phyloP scores from a whole-genome alignment of 2,113 vertebrate species.

The Megaleporinus macrocephalus region DNA sequence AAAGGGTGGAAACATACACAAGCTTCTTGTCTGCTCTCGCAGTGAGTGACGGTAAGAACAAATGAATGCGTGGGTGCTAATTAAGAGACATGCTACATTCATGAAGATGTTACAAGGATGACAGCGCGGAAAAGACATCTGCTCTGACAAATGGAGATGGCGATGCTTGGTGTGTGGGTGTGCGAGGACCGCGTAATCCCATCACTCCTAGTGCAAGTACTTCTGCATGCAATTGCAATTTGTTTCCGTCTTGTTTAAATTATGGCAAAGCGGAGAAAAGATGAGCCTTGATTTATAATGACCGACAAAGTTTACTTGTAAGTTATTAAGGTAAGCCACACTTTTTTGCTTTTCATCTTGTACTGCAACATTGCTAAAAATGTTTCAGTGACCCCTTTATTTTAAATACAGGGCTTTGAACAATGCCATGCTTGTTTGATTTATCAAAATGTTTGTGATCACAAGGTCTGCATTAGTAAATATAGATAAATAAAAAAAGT shows the following conservation, averaged over 20 bases:
- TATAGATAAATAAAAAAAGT: too few species aligned
- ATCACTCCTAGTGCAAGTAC: constrained; percentile 9
- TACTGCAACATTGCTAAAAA: too few species aligned
- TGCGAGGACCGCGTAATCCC: constrained; percentile 21
- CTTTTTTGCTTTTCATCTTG: not conserved
- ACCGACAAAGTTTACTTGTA: not conserved
- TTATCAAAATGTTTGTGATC: too few species aligned
- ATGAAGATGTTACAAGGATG: constrained; percentile 93
- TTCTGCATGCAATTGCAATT: constrained; percentile 16
- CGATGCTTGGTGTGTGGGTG: constrained; percentile 6
- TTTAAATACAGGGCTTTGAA: too few species aligned
- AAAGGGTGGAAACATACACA: constrained; percentile 76
- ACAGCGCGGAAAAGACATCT: constrained; percentile 83
- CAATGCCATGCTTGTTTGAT: too few species aligned
- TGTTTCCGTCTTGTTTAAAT: constrained; percentile 55
- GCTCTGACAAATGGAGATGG: constrained; percentile 64
- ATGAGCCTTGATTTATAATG: constrained; percentile 1
- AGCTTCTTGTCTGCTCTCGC: constrained; percentile 69
- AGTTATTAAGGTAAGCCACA: not conserved
- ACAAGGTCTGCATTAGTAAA: too few species aligned
- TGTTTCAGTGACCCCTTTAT: too few species aligned
- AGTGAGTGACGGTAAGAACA: constrained; percentile 85
- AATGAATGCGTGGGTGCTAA: constrained; percentile 97
- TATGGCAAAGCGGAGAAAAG: constrained; percentile 1
- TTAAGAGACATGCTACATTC: constrained; percentile 92